phyloP scores from a whole-genome alignment of 2,113 vertebrate species.

The Choloepus hoffmanni region DNA sequence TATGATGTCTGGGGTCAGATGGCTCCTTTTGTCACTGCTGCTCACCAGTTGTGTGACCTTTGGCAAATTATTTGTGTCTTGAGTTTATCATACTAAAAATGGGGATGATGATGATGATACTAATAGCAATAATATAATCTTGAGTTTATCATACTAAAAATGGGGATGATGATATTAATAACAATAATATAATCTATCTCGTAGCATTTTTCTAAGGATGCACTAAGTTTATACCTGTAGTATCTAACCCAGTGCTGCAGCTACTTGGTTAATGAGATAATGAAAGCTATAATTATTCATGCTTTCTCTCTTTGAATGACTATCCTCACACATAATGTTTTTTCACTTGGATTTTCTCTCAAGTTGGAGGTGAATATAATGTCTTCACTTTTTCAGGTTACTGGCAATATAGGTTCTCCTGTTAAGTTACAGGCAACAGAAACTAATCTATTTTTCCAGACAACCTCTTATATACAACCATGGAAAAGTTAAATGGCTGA shows the following conservation, averaged over 20 bases:
- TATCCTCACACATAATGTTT: neutral
- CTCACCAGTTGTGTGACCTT: neutral
- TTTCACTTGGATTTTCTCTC: neutral
- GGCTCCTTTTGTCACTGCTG: neutral
- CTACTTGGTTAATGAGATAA: neutral
- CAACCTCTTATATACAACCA: neutral
- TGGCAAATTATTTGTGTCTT: neutral
- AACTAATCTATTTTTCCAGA: slow-evolving; percentile 18
- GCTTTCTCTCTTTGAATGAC: neutral
- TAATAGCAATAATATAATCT: neutral
- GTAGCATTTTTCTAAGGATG: neutral
- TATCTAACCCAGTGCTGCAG: neutral
- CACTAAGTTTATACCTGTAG: neutral
- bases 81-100: neutral
- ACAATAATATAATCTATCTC: neutral
- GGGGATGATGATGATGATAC: neutral
- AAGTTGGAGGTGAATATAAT: neutral
- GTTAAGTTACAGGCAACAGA: slow-evolving; percentile 3
- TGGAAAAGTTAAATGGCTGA: neutral
- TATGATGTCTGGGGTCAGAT: neutral
- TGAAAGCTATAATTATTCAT: neutral
- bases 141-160: neutral
- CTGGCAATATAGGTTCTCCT: neutral
- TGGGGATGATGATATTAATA: neutral
- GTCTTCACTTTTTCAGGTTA: neutral